phyloP scores from a whole-genome alignment of 1,140 invertebrate genomes.

The Platorchestia sp. region DNA sequence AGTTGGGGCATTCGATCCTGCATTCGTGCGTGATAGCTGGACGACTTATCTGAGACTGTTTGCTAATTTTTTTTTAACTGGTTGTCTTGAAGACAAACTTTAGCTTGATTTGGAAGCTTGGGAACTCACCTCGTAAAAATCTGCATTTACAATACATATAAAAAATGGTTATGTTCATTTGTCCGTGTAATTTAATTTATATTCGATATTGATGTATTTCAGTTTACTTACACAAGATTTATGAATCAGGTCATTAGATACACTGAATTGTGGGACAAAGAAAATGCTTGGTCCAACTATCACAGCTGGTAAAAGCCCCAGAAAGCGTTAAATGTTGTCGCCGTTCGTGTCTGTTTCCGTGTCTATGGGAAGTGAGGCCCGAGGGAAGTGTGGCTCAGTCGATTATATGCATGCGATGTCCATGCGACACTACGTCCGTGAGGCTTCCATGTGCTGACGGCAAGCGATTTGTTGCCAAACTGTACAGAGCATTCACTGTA shows the following conservation, averaged over 20 bases:
- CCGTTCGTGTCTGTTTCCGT: neutral
- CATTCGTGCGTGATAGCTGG: too few species aligned
- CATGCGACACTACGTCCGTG: neutral
- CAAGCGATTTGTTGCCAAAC: neutral
- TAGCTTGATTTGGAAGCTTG: neutral
- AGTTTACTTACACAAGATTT: neutral
- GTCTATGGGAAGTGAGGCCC: neutral
- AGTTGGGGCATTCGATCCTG: too few species aligned
- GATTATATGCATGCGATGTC: neutral
- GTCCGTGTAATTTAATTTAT: neutral
- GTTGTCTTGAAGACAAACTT: neutral
- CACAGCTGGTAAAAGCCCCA: neutral
- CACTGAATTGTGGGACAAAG: neutral
- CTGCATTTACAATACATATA: neutral
- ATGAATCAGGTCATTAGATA: neutral
- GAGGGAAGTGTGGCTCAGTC: neutral
- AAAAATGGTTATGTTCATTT: neutral
- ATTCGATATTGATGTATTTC: neutral
- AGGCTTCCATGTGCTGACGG: neutral
- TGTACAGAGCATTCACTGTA: neutral
- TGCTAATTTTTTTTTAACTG: neutral
- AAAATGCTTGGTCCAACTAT: neutral
- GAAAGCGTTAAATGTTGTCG: neutral
- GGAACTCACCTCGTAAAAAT: neutral
- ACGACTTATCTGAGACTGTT: neutral